Evolutionary conservation across 30 jellyfish, hydroid and myxozoan species (phyloP), one percentile per base, ranked within the genome.

Genomic region (Cassiopea andromeda): DNA sequence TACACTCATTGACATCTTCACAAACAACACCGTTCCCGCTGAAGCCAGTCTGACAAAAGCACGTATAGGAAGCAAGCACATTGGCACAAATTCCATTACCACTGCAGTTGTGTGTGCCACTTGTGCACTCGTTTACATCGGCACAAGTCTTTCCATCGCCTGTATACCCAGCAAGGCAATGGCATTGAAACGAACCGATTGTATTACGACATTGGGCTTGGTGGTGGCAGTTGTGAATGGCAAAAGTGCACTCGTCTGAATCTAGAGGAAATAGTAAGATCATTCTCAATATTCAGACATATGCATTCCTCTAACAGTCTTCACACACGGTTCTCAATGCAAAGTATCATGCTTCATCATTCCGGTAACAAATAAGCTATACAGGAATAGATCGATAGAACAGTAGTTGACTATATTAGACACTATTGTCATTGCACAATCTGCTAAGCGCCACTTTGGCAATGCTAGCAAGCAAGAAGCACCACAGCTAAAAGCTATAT

Each of bases 91-190:
- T 50, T 1, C 88, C 97, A 18, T 70, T 48, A 45, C 72, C 68
- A 73, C 61, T 73, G 73, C 97, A 91, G 16, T 66, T 71, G 66
- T 90, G 90, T 58, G 48, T 48, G 12, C 57, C 82, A 15, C 19
- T 16, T 1, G 15, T 78, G 73, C 97, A 92, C 77, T 85, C 97
- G 69, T 92, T 80, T 0, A 85, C 81, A 69, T 83, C 98, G 1
- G 14, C 44, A 73, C 98, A 93, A 13, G 7, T 5, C 57, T 49
- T 18, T 3, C 98, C 98, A 60, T 93, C 69, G 60, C 98, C 98
- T 1, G 71, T 66, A 84, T 89, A 93, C 71, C 98, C 98, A 16
- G 48, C n/a, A 38, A 27, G 69, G 76, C 98, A 93, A 5, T 85
- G 78, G 83, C 98, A 89, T 3, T 46, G 72, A 75, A 67, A 89